Evolutionary conservation across 2,888 invertebrate species (phyloP), one percentile per base, ranked within the genome.

Genomic region (Zygogramma bicolorata): DNA sequence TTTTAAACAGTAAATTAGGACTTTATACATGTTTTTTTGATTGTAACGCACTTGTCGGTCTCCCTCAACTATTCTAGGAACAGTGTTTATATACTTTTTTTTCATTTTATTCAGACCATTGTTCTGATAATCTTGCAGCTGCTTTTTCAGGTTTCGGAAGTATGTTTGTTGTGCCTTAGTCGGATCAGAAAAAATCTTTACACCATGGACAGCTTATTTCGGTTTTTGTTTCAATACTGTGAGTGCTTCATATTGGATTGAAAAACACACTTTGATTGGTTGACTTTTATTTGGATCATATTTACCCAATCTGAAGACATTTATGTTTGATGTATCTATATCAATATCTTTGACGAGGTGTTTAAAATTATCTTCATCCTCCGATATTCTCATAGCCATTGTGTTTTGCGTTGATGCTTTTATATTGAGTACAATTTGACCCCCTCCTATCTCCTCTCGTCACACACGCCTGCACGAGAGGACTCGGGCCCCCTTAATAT

Each of bases 251-350:
- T 25, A 13, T 1, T 34, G 34, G 34, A 10, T 34, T 34, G 34
- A 34, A 42, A 42, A 42, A 42, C 1, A 42, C 42, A 18, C 42
- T 42, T 42, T 46, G 20, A 46, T 60, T 60, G 60, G 60, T 60
- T 34, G 6, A 15, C 20, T 2, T 60, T 34, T 31, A 60, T 31
- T 60, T 60, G 60, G 60, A 60, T 34, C 60, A 22, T 60, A 60
- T 34, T 60, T 60, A 15, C 60, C 60, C 60, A 60, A 31, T 34
- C 60, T 29, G 20, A 60, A 60, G 60, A 34, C 38, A 34, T 60
- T 60, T 60, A 60, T 60, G 34, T 60, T 31, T 18, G 60, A 60
- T 60, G 60, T 60, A 60, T 60, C 60, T 31, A 60, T 34, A 60
- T 60, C 6, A 34, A 60, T 60, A 60, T 60, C 34, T 60, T 60